Conservation (phyloP, 2,113 vertebrate species). For the Mesembrinibis cayennensis region DNA sequence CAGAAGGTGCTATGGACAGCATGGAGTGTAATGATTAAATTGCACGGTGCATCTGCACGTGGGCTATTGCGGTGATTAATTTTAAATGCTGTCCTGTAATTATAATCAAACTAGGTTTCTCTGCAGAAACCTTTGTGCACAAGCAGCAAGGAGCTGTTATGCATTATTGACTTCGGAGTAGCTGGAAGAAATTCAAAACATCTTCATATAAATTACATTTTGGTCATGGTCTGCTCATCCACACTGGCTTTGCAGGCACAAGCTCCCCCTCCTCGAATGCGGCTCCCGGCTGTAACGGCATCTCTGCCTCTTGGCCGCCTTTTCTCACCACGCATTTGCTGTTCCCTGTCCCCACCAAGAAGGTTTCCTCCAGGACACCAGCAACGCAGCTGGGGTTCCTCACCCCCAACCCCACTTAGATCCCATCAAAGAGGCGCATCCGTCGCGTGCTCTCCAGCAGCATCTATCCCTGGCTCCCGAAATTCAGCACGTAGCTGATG, state of each 20-base stretch:
- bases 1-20: not conserved
- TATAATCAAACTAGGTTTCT: not conserved
- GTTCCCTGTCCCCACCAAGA: too few relatives aligned
- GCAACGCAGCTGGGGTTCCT: rapidly evolving
- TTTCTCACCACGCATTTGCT: not conserved
- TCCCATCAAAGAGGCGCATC: not conserved
- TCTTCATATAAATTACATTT: constrained; percentile 47
- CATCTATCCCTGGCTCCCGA: not conserved
- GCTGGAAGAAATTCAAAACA: constrained; percentile 27
- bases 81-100: constrained; percentile 32
- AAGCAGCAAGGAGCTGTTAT: constrained; percentile 18
- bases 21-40: not conserved
- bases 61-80: constrained; percentile 28
- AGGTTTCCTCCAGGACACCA: not conserved
- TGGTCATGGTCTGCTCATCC: constrained; percentile 32
- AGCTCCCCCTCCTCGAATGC: not conserved
- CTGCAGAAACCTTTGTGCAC: not conserved
- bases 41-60: not conserved
- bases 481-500: not conserved
- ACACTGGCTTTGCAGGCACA: not conserved
- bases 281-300: not conserved
- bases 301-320: not conserved
- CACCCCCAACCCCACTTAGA: not conserved
- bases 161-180: constrained; percentile 11
- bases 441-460: rapidly evolving